These are phyloP conservation scores for Leistus spinibarbis DNA, from an alignment of 2,888 invertebrate species.

Conservation along the genomic window DNA sequence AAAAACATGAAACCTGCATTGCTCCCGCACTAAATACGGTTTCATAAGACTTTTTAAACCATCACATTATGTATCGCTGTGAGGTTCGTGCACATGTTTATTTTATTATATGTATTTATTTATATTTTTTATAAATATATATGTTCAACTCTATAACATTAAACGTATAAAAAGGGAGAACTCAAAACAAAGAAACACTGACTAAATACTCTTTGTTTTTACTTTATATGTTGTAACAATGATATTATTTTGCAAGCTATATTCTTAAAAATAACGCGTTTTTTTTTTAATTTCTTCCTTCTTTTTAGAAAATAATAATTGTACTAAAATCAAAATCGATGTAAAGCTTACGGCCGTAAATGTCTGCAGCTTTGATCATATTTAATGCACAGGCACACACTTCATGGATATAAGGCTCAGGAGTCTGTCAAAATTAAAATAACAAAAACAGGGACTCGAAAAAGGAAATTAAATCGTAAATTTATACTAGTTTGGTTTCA, in stretches of 20 bases:
- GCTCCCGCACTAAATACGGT: conserved; percentile 25
- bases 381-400: conserved; percentile 37
- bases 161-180: conserved; percentile 7
- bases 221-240: conserved; percentile 31
- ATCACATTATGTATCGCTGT: conserved; percentile 10
- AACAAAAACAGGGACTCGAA: conserved; percentile 16
- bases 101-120: neutral
- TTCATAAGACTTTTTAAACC: conserved; percentile 37
- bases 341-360: conserved; percentile 39
- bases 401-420: conserved; percentile 33
- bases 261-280: conserved; percentile 29
- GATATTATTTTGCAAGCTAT: conserved; percentile 34
- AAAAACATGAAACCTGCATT: conserved; percentile 20
- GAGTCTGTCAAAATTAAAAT: conserved; percentile 31
- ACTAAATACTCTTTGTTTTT: conserved; percentile 31
- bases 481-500: conserved; percentile 18
- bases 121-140: conserved; percentile 29
- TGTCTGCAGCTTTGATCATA: conserved; percentile 22
- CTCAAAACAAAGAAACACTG: conserved; percentile 34
- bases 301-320: conserved; percentile 11
- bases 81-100: conserved; percentile 28
- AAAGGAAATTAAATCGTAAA: neutral
- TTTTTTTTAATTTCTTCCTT: neutral
- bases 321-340: conserved; percentile 30
- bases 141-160: conserved; percentile 30